phyloP scores from a whole-genome alignment of 92 coral and sea anemone genomes.

The Porites lobata region DNA sequence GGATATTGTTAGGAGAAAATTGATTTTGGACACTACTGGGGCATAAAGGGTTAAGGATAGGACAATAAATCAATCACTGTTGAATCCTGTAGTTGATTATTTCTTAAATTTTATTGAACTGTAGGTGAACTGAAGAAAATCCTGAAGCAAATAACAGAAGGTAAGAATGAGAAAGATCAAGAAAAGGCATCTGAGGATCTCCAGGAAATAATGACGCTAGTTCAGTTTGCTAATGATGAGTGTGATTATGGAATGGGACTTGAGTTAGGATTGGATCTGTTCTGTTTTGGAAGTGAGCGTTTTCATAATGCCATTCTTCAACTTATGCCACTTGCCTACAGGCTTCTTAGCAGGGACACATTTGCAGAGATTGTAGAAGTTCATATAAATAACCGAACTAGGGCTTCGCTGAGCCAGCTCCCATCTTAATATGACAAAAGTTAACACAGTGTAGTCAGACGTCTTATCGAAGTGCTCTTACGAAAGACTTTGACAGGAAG shows the following conservation, averaged over 20 bases:
- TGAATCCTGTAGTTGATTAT: not conserved
- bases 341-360: constrained; percentile 76
- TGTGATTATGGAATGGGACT: constrained; percentile 99
- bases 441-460: no score
- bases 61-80: not conserved
- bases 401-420: constrained; percentile 38
- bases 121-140: constrained; percentile 89
- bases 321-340: constrained; percentile 92
- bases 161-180: constrained; percentile 72
- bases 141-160: constrained; percentile 76
- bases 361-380: constrained; percentile 84
- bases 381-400: constrained; percentile 71
- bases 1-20: no score
- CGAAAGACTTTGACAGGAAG: no score
- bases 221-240: constrained; percentile 99
- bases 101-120: not conserved
- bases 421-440: constrained; percentile 9
- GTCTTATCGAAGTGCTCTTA: no score
- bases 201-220: constrained; percentile 91
- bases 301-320: constrained; percentile 83
- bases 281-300: constrained; percentile 93
- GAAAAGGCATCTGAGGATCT: constrained; percentile 91
- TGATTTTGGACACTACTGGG: no score
- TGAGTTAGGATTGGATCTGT: constrained; percentile 93
- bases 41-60: no score